These are phyloP conservation scores for Bos indicus DNA, from an alignment of 2,113 vertebrate genomes.

Conservation along the genomic window DNA sequence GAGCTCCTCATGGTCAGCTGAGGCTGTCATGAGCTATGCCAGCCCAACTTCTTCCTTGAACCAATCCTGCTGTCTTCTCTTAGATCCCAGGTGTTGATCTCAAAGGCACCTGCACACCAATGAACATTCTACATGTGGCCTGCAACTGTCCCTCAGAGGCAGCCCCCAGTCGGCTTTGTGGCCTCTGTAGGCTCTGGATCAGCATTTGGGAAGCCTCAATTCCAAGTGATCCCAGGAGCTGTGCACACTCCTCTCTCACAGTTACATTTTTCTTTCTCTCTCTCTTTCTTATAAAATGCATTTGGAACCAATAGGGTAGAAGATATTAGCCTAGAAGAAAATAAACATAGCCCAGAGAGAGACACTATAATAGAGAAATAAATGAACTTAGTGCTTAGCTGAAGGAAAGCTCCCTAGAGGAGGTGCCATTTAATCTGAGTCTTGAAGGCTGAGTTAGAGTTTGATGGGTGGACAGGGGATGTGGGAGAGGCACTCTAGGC, in stretches of 20 bases:
- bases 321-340: background rate
- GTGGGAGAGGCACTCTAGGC: background rate
- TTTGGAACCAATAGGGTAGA: background rate
- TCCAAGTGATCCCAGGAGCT: constrained; percentile 13
- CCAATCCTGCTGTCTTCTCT: background rate
- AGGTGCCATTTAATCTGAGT: background rate
- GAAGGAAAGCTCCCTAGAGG: background rate
- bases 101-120: background rate
- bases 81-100: background rate
- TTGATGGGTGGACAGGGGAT: background rate
- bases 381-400: background rate
- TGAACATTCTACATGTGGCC: background rate
- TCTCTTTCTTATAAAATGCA: constrained; percentile 18
- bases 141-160: background rate
- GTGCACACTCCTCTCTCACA: background rate
- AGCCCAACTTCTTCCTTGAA: background rate
- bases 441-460: background rate
- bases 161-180: background rate
- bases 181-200: background rate
- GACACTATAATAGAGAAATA: background rate
- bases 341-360: background rate
- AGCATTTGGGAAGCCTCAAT: constrained; percentile 21
- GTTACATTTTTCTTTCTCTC: background rate
- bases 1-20: background rate
- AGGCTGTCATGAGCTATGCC: background rate